These are phyloP conservation scores for Drosophila ambigua DNA, from an alignment of 1,140 invertebrate species.

Conservation along the genomic window DNA sequence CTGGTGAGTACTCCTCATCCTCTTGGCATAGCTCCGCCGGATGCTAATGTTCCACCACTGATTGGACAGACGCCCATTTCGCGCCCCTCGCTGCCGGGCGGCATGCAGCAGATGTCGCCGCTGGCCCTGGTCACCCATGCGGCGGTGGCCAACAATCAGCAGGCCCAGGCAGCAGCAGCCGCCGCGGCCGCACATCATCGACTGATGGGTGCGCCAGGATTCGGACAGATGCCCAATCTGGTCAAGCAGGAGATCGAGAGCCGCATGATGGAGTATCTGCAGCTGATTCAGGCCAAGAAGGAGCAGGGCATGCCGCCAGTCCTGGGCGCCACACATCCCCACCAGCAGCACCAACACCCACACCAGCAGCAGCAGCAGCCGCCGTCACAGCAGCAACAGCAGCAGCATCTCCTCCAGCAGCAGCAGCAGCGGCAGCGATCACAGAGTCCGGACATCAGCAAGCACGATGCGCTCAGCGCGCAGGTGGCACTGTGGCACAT, in stretches of 20 bases:
- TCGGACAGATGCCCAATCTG: constrained; percentile 85
- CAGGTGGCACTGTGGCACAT: constrained; percentile 92
- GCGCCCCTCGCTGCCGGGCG: constrained; percentile 86
- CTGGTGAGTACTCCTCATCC: constrained; percentile 66
- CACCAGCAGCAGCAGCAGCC: constrained; percentile 85
- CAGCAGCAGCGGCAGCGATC: constrained; percentile 84
- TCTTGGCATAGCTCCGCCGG: no score
- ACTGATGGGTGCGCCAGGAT: constrained; percentile 75
- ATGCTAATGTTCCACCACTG: no score
- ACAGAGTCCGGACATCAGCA: constrained; percentile 85
- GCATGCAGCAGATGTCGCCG: constrained; percentile 90
- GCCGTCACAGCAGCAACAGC: constrained; percentile 84
- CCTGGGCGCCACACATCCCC: constrained; percentile 79
- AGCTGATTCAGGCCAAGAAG: constrained; percentile 87
- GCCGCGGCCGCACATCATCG: constrained; percentile 79
- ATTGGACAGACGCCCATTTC: constrained; percentile 84
- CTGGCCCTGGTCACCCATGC: constrained; percentile 88
- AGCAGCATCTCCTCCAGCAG: constrained; percentile 84
- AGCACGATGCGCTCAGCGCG: constrained; percentile 87
- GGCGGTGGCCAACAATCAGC: constrained; percentile 78
- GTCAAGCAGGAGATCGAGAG: constrained; percentile 89
- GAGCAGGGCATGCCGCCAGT: constrained; percentile 57
- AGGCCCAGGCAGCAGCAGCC: constrained; percentile 77
- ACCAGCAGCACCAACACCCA: constrained; percentile 84
- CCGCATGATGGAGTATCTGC: constrained; percentile 91